Evolutionary conservation across 2,888 invertebrate genomes (phyloP).

Genomic region (Nephrotoma guestfalica): DNA sequence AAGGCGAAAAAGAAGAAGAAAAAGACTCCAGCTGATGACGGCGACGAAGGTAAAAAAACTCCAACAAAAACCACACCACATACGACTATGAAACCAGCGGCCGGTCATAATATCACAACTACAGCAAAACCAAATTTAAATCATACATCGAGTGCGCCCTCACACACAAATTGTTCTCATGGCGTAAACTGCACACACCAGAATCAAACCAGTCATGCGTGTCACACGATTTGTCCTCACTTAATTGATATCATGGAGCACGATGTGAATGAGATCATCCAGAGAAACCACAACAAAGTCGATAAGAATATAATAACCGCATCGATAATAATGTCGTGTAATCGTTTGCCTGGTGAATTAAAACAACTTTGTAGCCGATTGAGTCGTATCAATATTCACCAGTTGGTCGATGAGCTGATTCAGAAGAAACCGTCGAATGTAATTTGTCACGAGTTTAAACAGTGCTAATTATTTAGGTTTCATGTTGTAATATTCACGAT

Average conservation of each 20-base stretch:
- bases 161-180: too few species aligned
- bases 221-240: neutral
- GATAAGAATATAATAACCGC: neutral
- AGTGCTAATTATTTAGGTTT: neutral
- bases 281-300: neutral
- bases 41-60: neutral
- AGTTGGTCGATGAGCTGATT: neutral
- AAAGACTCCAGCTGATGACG: neutral
- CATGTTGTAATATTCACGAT: too few species aligned
- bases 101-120: neutral
- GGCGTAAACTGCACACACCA: too few species aligned
- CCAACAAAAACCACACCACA: neutral
- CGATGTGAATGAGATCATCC: neutral
- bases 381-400: neutral
- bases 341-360: neutral
- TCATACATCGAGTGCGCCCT: too few species aligned
- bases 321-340: neutral
- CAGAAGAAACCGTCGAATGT: neutral
- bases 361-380: neutral
- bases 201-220: neutral
- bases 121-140: too few species aligned
- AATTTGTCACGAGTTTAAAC: neutral
- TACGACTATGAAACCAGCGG: neutral
- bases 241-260: neutral
- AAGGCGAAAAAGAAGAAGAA: neutral